These are phyloP conservation scores for Maniola hyperantus DNA, from an alignment of 2,888 invertebrate genomes.

Conservation along the genomic window DNA sequence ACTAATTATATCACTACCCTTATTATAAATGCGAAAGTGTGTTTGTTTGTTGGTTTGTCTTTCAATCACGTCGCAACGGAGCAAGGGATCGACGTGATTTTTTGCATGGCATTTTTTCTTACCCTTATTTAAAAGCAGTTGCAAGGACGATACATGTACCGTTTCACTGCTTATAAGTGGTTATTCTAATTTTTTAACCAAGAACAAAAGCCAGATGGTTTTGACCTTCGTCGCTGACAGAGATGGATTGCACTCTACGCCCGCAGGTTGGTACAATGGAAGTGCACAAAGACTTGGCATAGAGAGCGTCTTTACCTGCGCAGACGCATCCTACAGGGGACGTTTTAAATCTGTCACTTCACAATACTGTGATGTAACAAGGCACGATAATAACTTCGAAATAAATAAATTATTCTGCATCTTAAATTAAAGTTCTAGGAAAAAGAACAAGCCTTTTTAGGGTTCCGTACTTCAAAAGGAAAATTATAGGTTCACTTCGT, in stretches of 20 bases:
- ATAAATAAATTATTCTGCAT: conserved; percentile 2
- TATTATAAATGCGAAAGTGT: no score
- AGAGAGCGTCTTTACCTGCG: conserved; percentile 68
- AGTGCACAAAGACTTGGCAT: conserved; percentile 62
- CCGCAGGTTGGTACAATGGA: conserved; percentile 61
- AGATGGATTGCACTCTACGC: conserved; percentile 64
- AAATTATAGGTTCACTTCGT: no score
- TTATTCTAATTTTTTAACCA: conserved; percentile 75
- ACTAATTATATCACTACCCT: no score
- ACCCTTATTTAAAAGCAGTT: neutral
- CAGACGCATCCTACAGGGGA: conserved; percentile 50
- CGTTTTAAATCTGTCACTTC: conserved; percentile 68
- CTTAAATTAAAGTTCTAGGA: conserved; percentile 12
- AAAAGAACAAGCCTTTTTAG: neutral
- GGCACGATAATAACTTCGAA: conserved; percentile 29
- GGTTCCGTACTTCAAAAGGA: no score
- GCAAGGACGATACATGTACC: conserved; percentile 44
- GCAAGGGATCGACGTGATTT: no score
- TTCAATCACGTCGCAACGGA: no score
- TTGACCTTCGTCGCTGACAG: conserved; percentile 59
- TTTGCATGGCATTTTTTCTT: no score
- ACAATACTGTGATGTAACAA: conserved; percentile 48
- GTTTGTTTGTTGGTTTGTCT: no score
- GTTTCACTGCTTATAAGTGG: conserved; percentile 48
- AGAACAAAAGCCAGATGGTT: conserved; percentile 71